Evolutionary conservation across 2,888 invertebrate genomes (phyloP).

Genomic region (Cosmia pyralina): DNA sequence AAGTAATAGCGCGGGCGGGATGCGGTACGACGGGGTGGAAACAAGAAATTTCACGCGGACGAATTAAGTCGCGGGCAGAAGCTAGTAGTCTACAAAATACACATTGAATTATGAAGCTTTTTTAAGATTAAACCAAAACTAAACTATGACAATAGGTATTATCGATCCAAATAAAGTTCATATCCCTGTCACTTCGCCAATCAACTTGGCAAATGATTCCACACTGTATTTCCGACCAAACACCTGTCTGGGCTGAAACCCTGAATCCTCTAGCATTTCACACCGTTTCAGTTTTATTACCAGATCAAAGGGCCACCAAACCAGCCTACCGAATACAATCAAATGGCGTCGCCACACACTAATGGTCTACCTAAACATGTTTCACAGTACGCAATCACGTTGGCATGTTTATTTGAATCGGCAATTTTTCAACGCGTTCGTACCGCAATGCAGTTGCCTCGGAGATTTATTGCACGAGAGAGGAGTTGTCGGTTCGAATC

Average conservation of each 20-base stretch:
- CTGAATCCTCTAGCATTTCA: slow-evolving; percentile 3
- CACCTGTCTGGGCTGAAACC: slow-evolving; percentile 42
- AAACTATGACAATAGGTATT: not conserved
- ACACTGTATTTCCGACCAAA: slow-evolving; percentile 2
- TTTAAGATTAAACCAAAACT: too few species aligned
- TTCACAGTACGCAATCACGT: slow-evolving; percentile 73
- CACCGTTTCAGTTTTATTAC: slow-evolving; percentile 35
- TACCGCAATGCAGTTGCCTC: slow-evolving; percentile 84
- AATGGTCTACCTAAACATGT: slow-evolving; percentile 54
- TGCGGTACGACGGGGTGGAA: too few species aligned
- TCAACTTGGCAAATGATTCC: not conserved
- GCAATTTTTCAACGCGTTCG: slow-evolving; percentile 84
- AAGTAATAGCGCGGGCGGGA: too few species aligned
- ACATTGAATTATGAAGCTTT: not conserved
- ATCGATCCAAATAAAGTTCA: not conserved
- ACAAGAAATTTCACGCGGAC: too few species aligned
- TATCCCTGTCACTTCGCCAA: not conserved
- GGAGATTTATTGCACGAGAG: slow-evolving; percentile 82
- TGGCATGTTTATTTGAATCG: slow-evolving; percentile 84
- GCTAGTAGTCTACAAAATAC: not conserved
- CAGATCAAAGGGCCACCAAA: slow-evolving; percentile 48
- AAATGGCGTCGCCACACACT: slow-evolving; percentile 50
- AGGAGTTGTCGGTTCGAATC: slow-evolving; percentile 79
- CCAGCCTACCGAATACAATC: slow-evolving; percentile 61
- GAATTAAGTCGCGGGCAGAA: too few species aligned